phyloP scores from a whole-genome alignment of 2,888 invertebrate species.

The Phengaris arion region DNA sequence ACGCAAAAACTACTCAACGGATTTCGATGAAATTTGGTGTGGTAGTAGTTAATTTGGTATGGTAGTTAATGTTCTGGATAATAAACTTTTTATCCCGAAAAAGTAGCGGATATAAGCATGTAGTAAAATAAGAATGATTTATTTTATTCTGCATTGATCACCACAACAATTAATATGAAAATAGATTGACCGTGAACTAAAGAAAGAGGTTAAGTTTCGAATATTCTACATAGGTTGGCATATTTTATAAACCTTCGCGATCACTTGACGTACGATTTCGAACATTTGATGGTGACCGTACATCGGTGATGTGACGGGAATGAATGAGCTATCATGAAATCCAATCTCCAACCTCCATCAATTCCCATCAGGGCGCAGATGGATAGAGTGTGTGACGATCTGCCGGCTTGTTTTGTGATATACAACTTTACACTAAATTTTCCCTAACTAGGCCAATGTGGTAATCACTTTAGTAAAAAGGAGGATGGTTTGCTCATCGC shows the following conservation, averaged over 20 bases:
- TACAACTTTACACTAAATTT: slow-evolving; percentile 7
- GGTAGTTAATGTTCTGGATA: too few relatives aligned
- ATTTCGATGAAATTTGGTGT: too few relatives aligned
- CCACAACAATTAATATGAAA: not conserved
- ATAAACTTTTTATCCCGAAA: too few relatives aligned
- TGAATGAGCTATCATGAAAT: slow-evolving; percentile 31
- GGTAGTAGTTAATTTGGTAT: too few relatives aligned
- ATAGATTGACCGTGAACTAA: too few relatives aligned
- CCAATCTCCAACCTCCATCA: slow-evolving; percentile 31
- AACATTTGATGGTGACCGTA: slow-evolving; percentile 12
- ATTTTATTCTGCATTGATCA: not conserved
- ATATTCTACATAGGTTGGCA: not conserved
- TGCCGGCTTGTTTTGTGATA: slow-evolving; percentile 21
- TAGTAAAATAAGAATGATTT: not conserved
- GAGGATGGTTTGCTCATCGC: too few relatives aligned
- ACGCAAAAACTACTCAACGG: too few relatives aligned
- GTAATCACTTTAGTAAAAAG: not conserved
- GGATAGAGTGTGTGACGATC: slow-evolving; percentile 13
- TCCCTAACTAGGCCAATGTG: not conserved
- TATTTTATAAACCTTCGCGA: not conserved
- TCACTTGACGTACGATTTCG: not conserved
- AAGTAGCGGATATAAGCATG: too few relatives aligned
- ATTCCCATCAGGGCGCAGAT: slow-evolving; percentile 28
- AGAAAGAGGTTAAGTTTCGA: not conserved
- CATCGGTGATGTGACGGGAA: slow-evolving; percentile 20